A percentile compares a stretch with the other conserved stretches of the same genome.
phyloP scores from a whole-genome alignment of 92 coral and sea anemone species.

The Palythoa caribaeorum region DNA sequence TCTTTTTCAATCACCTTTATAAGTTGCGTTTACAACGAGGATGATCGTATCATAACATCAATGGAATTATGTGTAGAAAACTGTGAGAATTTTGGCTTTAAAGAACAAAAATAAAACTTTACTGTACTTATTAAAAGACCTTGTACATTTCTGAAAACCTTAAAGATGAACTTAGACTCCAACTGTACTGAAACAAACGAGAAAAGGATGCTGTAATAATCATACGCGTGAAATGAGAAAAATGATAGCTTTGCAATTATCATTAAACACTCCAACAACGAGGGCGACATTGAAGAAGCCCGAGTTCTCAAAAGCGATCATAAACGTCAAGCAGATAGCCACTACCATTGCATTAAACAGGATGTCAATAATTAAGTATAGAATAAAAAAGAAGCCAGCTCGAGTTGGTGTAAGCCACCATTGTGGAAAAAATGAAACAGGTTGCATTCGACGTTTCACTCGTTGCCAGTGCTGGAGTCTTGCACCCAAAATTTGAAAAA shows the following conservation, averaged over 20 bases:
- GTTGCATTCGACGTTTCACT: neutral
- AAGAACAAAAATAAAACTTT: too few species aligned
- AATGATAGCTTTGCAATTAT: neutral
- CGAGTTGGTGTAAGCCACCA: neutral
- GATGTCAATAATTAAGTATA: neutral
- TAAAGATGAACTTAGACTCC: too few species aligned
- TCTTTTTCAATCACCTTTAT: too few species aligned
- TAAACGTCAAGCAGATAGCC: neutral
- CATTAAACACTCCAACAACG: slow-evolving; percentile 2
- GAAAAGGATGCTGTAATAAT: too few species aligned
- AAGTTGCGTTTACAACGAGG: too few species aligned
- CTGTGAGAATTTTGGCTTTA: too few species aligned
- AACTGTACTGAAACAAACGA: neutral
- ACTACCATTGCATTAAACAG: neutral
- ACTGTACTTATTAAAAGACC: too few species aligned
- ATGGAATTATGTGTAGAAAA: too few species aligned
- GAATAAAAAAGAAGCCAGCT: neutral
- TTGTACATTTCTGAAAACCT: too few species aligned
- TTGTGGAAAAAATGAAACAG: neutral
- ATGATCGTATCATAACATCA: too few species aligned
- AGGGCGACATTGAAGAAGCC: slow-evolving; percentile 14
- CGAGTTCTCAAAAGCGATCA: neutral
- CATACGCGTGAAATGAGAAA: too few species aligned
- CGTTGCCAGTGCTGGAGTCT: neutral
- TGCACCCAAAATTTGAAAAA: too few species aligned